Conservation (phyloP, 2,888 invertebrate species). For the Ypsolopha sequella region DNA sequence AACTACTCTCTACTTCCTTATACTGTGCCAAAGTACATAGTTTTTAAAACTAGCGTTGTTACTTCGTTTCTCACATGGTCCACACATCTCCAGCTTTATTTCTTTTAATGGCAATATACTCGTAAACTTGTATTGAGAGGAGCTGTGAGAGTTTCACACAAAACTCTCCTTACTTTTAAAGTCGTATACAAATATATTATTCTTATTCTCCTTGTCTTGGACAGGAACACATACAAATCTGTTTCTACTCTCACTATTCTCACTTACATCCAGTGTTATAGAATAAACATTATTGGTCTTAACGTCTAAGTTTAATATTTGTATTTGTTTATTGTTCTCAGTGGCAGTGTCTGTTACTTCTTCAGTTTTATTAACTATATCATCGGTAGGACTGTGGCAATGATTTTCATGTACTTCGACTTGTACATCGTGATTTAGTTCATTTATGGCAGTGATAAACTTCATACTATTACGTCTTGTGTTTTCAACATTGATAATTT, state of each 20-base stretch:
- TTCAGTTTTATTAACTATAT: slow-evolving; percentile 4
- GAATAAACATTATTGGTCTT: slow-evolving; percentile 64
- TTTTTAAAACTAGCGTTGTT: too few species aligned
- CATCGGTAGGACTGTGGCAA: not conserved
- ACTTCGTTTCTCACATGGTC: too few species aligned
- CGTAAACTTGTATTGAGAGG: too few species aligned
- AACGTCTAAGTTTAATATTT: slow-evolving; percentile 64
- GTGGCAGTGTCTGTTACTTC: slow-evolving; percentile 23
- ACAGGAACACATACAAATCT: slow-evolving; percentile 58
- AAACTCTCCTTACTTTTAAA: slow-evolving; percentile 64
- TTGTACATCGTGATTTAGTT: slow-evolving; percentile 27
- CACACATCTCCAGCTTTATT: too few species aligned
- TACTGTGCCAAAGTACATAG: too few species aligned
- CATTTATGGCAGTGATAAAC: slow-evolving; percentile 50
- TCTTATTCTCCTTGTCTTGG: slow-evolving; percentile 45
- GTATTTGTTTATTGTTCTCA: slow-evolving; percentile 65
- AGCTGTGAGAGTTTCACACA: slow-evolving; percentile 24
- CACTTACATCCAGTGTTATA: slow-evolving; percentile 59
- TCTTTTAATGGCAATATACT: too few species aligned
- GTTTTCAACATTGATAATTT: slow-evolving; percentile 56
- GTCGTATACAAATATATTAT: slow-evolving; percentile 63
- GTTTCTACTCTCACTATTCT: slow-evolving; percentile 40
- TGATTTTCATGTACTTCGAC: slow-evolving; percentile 34
- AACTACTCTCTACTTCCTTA: too few species aligned
- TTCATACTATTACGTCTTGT: slow-evolving; percentile 64